These are phyloP conservation scores for Austrofundulus limnaeus DNA, from an alignment of 2,113 vertebrate genomes.

Conservation along the genomic window DNA sequence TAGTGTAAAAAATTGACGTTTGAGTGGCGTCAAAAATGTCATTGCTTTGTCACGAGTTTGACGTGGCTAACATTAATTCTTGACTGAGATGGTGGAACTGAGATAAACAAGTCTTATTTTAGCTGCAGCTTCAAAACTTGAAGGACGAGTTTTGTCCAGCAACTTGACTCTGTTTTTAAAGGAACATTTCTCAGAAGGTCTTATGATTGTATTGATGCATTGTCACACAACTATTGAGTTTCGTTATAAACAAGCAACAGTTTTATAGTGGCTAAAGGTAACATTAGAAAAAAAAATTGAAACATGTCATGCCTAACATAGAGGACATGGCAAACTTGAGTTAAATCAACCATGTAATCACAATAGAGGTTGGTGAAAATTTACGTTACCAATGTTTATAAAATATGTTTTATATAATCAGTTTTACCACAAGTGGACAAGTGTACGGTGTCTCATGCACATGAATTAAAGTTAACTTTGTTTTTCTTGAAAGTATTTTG, in stretches of 20 bases:
- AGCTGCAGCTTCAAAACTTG: not conserved
- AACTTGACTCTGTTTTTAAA: not conserved
- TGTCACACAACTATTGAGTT: not conserved
- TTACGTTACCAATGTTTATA: too few species aligned
- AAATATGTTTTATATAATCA: too few species aligned
- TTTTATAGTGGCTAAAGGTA: not conserved
- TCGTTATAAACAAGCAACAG: not conserved
- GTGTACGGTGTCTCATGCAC: too few species aligned
- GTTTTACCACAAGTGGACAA: too few species aligned
- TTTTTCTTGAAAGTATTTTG: not conserved
- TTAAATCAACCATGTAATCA: not conserved
- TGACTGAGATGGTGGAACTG: not conserved
- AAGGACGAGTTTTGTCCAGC: not conserved
- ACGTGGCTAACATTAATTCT: not conserved
- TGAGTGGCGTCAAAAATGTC: too few species aligned
- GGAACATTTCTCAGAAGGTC: not conserved
- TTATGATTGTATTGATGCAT: not conserved
- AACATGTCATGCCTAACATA: not conserved
- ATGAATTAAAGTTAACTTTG: not conserved
- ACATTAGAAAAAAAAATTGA: not conserved
- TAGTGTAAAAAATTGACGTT: too few species aligned
- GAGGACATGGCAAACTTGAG: not conserved
- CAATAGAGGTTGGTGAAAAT: too few species aligned
- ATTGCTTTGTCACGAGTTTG: not conserved
- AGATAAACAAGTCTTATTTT: slow-evolving; percentile 1